phyloP scores from a whole-genome alignment of 2,113 vertebrate species.

The Dipodomys stephensi region DNA sequence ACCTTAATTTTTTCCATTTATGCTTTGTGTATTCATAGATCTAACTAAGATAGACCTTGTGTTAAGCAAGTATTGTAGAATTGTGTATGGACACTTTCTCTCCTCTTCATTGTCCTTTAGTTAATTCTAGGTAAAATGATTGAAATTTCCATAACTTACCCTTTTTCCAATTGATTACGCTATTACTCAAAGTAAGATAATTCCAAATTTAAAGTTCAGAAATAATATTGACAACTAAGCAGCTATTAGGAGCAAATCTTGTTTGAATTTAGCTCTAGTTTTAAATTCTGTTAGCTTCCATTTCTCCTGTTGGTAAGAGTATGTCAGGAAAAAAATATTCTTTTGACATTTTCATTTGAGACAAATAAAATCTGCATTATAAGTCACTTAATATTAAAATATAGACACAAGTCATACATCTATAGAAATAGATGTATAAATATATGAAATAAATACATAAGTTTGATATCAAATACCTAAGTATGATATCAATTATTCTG shows the following conservation, averaged over 20 bases:
- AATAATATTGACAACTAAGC: neutral
- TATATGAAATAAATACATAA: neutral
- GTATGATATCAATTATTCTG: neutral
- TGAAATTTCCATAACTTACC: neutral
- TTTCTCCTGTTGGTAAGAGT: neutral
- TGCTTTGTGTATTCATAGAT: constrained; percentile 10
- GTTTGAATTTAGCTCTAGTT: neutral
- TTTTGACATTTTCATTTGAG: neutral
- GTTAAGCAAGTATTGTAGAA: constrained; percentile 3
- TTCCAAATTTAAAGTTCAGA: neutral
- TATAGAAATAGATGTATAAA: neutral
- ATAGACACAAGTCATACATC: neutral
- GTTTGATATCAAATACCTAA: neutral
- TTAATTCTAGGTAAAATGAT: constrained; percentile 44
- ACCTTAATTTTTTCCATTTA: neutral
- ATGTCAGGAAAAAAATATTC: neutral
- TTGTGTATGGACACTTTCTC: neutral
- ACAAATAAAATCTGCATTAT: neutral
- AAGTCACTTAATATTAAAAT: neutral
- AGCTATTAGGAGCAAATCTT: neutral
- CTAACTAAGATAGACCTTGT: neutral
- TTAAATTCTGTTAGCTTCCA: neutral
- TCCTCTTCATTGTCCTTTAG: neutral
- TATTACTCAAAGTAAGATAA: neutral
- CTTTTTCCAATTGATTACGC: neutral